Percentiles rank a stretch among this genome's conserved stretches.
phyloP scores from a whole-genome alignment of 1,140 invertebrate species.

The Hirudo medicinalis region DNA sequence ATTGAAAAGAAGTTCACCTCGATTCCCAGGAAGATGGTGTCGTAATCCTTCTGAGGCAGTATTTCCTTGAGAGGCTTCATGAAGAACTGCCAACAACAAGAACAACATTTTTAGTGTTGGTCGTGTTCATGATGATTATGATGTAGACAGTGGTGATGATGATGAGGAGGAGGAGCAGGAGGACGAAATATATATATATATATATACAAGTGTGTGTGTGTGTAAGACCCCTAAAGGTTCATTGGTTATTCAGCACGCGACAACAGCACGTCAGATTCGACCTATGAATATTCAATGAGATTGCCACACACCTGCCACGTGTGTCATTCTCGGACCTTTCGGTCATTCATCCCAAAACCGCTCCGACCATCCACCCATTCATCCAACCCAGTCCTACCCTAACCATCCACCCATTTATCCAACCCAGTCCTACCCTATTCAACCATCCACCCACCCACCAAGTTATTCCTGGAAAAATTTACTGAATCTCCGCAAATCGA shows the following conservation, averaged over 20 bases:
- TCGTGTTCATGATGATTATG: background rate
- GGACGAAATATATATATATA: too few relatives aligned
- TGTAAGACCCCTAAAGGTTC: background rate
- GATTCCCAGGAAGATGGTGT: slow-evolving; percentile 73
- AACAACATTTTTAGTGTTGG: slow-evolving; percentile 19
- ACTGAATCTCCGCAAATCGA: too few relatives aligned
- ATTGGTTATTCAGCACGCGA: background rate
- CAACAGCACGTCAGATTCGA: background rate
- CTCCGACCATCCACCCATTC: too few relatives aligned
- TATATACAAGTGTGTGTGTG: too few relatives aligned
- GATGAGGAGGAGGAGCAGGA: background rate
- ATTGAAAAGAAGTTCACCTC: slow-evolving; percentile 49
- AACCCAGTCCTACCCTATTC: too few relatives aligned
- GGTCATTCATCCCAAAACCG: too few relatives aligned
- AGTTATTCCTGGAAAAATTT: too few relatives aligned
- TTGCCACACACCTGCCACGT: too few relatives aligned
- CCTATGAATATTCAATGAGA: background rate
- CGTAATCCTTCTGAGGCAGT: slow-evolving; percentile 59
- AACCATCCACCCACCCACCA: too few relatives aligned
- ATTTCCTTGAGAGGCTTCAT: slow-evolving; percentile 49
- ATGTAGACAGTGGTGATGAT: background rate
- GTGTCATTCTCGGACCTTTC: too few relatives aligned
- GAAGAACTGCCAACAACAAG: slow-evolving; percentile 33
- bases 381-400: too few relatives aligned
- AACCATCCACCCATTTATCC: too few relatives aligned